Evolutionary conservation across 1,140 invertebrate genomes (phyloP).

Genomic region (Trinorchestia longiramus): DNA sequence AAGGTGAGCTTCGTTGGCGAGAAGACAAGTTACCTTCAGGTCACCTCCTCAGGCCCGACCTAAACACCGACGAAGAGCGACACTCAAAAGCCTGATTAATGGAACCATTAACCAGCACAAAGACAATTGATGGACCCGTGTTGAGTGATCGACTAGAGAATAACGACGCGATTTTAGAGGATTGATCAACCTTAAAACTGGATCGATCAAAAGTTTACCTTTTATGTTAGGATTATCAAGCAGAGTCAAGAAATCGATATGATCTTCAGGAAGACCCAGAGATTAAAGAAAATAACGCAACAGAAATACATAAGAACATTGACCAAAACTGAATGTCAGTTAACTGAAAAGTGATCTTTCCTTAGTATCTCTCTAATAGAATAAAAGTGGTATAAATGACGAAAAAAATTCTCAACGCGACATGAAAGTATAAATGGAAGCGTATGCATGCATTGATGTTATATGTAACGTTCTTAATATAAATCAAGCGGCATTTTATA

Average conservation of each 20-base stretch:
- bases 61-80: slow-evolving; percentile 25
- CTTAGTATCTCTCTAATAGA: neutral
- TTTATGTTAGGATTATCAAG: neutral
- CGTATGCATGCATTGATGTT: too few relatives aligned
- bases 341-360: neutral
- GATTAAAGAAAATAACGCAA: neutral
- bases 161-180: neutral
- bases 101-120: slow-evolving; percentile 15
- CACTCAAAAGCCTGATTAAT: slow-evolving; percentile 18
- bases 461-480: too few relatives aligned
- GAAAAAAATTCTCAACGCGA: neutral
- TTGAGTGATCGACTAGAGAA: neutral
- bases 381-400: neutral
- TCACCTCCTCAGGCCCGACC: slow-evolving; percentile 13
- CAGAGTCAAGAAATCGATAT: neutral
- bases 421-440: too few relatives aligned
- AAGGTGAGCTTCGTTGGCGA: slow-evolving; percentile 20
- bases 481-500: too few relatives aligned
- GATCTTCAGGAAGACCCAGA: neutral
- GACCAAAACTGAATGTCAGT: neutral
- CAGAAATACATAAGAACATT: neutral
- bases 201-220: neutral
- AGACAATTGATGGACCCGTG: neutral
- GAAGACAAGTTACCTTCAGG: slow-evolving; percentile 10
- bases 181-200: neutral